Percentiles rank a stretch among this genome's conserved stretches.
phyloP scores from a whole-genome alignment of 2,888 invertebrate genomes.

The Bellardia pandia region DNA sequence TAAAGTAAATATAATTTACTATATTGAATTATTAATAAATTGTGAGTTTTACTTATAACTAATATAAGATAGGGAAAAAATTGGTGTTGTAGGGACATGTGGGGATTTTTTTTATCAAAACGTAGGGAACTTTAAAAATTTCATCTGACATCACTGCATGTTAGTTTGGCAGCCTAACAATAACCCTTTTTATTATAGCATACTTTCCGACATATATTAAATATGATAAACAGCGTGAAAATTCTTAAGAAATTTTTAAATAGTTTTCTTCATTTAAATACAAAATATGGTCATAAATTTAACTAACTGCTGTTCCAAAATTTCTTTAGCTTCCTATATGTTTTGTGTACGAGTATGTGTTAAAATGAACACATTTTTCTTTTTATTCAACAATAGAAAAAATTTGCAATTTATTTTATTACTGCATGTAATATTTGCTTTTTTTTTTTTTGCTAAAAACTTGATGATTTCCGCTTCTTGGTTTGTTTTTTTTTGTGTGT shows the following conservation, averaged over 20 bases:
- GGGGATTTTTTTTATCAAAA: no score
- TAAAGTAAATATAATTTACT: no score
- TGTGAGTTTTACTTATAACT: no score
- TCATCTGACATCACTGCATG: no score
- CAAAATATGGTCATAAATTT: no score
- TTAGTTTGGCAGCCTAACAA: background rate
- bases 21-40: no score
- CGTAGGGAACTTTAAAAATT: no score
- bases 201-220: background rate
- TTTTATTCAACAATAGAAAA: background rate
- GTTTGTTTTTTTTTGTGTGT: constrained; percentile 11
- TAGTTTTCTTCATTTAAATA: background rate
- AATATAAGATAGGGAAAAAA: no score
- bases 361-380: constrained; percentile 18
- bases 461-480: constrained; percentile 16
- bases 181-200: background rate
- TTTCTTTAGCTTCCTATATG: background rate
- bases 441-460: background rate
- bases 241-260: no score
- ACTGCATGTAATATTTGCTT: constrained; percentile 5
- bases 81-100: no score
- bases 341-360: background rate
- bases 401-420: constrained; percentile 36
- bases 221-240: background rate
- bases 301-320: background rate